Evolutionary conservation across 1,140 invertebrate species (phyloP).

Genomic region (Platyscapa corneri): DNA sequence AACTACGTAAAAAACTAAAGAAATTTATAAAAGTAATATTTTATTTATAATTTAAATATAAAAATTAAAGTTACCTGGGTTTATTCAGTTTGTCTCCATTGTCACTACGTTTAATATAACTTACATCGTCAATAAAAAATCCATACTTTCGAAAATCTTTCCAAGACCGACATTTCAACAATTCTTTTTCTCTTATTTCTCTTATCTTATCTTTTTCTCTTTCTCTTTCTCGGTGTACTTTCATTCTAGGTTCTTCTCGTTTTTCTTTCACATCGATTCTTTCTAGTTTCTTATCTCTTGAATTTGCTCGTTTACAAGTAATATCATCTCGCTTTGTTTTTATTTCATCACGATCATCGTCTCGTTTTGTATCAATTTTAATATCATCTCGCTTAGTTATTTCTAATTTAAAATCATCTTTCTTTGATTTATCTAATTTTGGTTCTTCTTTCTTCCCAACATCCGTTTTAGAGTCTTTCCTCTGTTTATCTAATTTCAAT

Average conservation of each 20-base stretch:
- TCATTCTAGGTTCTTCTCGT: slow-evolving; percentile 52
- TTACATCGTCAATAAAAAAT: slow-evolving; percentile 62
- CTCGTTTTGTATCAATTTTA: slow-evolving; percentile 47
- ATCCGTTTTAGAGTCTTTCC: slow-evolving; percentile 45
- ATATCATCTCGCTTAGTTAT: slow-evolving; percentile 20
- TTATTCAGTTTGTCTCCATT: slow-evolving; percentile 57
- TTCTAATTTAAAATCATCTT: slow-evolving; percentile 31
- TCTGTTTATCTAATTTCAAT: slow-evolving; percentile 34
- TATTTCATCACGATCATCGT: slow-evolving; percentile 51
- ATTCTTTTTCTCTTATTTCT: slow-evolving; percentile 61
- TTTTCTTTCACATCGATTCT: slow-evolving; percentile 52
- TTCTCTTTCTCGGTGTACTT: slow-evolving; percentile 55
- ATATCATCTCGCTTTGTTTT: slow-evolving; percentile 45
- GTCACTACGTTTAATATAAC: slow-evolving; percentile 58
- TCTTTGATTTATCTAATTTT: slow-evolving; percentile 46
- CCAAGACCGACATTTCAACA: slow-evolving; percentile 63
- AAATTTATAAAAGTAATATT: background rate
- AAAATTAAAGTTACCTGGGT: slow-evolving; percentile 55
- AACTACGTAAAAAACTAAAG: slow-evolving; percentile 30
- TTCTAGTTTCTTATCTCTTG: slow-evolving; percentile 49
- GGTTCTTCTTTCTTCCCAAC: slow-evolving; percentile 40
- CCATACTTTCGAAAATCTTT: slow-evolving; percentile 62
- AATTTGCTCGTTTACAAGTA: slow-evolving; percentile 29
- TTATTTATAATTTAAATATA: background rate
- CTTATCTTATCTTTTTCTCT: slow-evolving; percentile 57